Base-by-base conservation (phyloP, 1,140 invertebrate species). In the Stenopsyche tienmushanensis region DNA sequence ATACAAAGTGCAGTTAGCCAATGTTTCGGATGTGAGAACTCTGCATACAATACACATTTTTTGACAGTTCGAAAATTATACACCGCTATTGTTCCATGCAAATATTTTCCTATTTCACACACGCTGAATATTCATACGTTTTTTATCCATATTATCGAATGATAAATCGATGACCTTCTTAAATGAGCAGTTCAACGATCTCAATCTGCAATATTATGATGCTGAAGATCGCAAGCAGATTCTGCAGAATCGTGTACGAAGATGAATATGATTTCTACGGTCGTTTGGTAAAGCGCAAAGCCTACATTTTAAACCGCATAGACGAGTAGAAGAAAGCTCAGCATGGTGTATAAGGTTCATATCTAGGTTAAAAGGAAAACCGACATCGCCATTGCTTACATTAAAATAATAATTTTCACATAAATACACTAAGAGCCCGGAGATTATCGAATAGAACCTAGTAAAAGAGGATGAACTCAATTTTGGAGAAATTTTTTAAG, bases 301-400 rank as follows among this genome's bases (percentile, higher is more conserved):
- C 52, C 52, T 55, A 55, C 52, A 55, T 55, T 55, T 24, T 10
- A 55, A 57, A 57, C 39, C 54, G 20, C 54, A 57, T 57, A 10
- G 21, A 21, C 13, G 39, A 42, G 17, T 24, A 42, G 18, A 34
- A 57, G 54, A 3, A 41, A 42, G 34, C 34, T 57, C 42, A 42
- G 13, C 54, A 57, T 42, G 42, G 39, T 39, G 39, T 13, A 21
- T 21, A 57, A 57, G 23, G 7, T 57, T 7, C 13, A 42, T 24
- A 57, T 39, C 34, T n/a, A 24, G 54, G 54, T 41, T 42, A 57
- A 3, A 57, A 57, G 29, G 54, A 57, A 57, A 55, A 34, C 39
- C 13, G 13, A 34, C 13, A 34, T 49, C 23, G 52, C n/a, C 13
- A 24, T 13, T 52, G 13, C 49, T 21, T 52, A 21, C 9, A 8